Percentiles rank a stretch among this genome's conserved stretches.
phyloP scores from a whole-genome alignment of 2,797 vertebrate species.

The Oryzias dopingdopingensis region DNA sequence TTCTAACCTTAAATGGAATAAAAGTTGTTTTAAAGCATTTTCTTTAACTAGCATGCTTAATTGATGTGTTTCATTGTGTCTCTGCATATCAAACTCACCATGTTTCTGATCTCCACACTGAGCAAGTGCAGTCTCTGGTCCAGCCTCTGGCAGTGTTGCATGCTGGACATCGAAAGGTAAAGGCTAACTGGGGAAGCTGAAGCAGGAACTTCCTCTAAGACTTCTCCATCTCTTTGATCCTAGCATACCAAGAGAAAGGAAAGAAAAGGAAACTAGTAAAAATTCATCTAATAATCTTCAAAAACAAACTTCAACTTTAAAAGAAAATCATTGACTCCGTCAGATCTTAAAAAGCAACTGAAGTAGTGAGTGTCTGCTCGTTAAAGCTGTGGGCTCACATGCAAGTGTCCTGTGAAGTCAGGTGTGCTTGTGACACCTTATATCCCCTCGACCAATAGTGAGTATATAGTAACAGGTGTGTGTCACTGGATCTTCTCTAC shows the following conservation, averaged over 20 bases:
- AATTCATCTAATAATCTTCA: constrained; percentile 7
- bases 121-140: constrained; percentile 75
- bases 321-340: background rate
- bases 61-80: background rate
- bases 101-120: constrained; percentile 68
- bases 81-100: constrained; percentile 59
- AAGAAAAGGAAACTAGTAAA: constrained; percentile 15
- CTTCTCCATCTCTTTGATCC: constrained; percentile 70
- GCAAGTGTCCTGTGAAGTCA: constrained; percentile 27
- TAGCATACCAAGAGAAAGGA: constrained; percentile 24
- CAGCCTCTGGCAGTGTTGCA: constrained; percentile 66
- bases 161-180: constrained; percentile 45
- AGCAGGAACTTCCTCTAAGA: constrained; percentile 65
- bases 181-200: constrained; percentile 46
- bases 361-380: constrained; percentile 6
- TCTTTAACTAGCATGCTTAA: background rate
- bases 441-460: constrained; percentile 55
- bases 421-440: constrained; percentile 53
- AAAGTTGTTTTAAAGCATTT: too few species aligned
- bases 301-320: background rate
- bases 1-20: too few species aligned
- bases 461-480: constrained; percentile 38
- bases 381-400: constrained; percentile 15
- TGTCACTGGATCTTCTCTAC: constrained; percentile 57
- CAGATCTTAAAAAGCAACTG: background rate